phyloP scores from a whole-genome alignment of 2,113 vertebrate genomes.

The Eudorcas thomsonii region DNA sequence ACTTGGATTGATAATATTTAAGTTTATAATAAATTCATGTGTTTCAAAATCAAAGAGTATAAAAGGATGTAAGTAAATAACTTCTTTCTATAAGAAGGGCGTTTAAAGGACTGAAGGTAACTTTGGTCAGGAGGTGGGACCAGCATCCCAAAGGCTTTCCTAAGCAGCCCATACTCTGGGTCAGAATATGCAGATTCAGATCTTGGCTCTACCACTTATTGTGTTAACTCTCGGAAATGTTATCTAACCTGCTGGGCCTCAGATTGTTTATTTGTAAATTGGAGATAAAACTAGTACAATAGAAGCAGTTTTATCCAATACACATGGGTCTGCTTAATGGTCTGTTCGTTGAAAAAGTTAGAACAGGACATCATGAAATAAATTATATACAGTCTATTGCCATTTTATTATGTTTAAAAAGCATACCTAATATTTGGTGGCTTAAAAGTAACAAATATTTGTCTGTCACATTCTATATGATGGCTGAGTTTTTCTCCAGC shows the following conservation, averaged over 20 bases:
- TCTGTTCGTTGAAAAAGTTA: slow-evolving; percentile 1
- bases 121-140: background rate
- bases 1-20: background rate
- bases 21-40: background rate
- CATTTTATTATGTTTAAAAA: background rate
- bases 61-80: background rate
- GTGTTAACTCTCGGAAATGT: background rate
- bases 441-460: background rate
- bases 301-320: background rate
- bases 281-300: background rate
- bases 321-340: background rate
- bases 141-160: background rate
- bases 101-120: background rate
- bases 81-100: background rate
- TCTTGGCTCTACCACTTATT: background rate
- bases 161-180: background rate
- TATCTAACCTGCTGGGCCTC: background rate
- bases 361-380: background rate
- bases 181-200: background rate
- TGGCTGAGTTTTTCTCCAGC: background rate
- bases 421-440: background rate
- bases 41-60: background rate
- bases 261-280: background rate
- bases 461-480: background rate
- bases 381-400: background rate